Conservation (phyloP, 1,140 invertebrate genomes). For the Bombus superbus region DNA sequence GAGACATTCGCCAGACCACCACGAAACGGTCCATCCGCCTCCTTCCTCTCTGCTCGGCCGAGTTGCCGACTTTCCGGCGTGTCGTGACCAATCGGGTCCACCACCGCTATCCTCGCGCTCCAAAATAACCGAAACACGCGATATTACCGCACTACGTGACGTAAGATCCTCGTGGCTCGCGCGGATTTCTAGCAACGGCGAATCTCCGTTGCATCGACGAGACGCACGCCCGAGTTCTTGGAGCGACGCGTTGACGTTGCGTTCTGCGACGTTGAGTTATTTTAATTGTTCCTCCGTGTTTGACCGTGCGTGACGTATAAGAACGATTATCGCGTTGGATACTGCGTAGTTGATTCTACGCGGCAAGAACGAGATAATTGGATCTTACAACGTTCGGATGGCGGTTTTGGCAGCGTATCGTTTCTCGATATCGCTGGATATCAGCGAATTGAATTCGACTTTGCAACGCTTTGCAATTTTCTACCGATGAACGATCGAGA, state of each 20-base stretch:
- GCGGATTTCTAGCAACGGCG: neutral
- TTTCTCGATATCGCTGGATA: no score
- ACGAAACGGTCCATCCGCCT: conserved; percentile 44
- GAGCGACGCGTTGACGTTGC: neutral
- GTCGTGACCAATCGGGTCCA: conserved; percentile 55
- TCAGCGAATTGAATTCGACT: neutral
- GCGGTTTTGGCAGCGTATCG: no score
- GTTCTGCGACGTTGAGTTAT: neutral
- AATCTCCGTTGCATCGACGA: neutral
- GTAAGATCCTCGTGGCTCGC: conserved; percentile 36
- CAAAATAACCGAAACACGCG: conserved; percentile 65
- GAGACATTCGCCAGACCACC: conserved; percentile 80
- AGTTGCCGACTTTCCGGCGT: conserved; percentile 45
- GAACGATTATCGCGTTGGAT: neutral
- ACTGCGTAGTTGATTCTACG: neutral
- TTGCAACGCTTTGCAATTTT: neutral
- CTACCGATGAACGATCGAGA: neutral
- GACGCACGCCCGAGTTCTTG: neutral
- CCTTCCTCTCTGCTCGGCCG: conserved; percentile 9
- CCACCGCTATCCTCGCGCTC: conserved; percentile 15
- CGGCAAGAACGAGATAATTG: neutral
- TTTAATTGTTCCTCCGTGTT: neutral
- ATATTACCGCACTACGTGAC: conserved; percentile 48
- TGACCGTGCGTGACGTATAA: neutral
- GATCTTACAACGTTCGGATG: neutral